A percentile compares a stretch with the other conserved stretches of the same genome.
phyloP scores from a whole-genome alignment of 1,140 invertebrate genomes.

The Pogonus chalceus region DNA sequence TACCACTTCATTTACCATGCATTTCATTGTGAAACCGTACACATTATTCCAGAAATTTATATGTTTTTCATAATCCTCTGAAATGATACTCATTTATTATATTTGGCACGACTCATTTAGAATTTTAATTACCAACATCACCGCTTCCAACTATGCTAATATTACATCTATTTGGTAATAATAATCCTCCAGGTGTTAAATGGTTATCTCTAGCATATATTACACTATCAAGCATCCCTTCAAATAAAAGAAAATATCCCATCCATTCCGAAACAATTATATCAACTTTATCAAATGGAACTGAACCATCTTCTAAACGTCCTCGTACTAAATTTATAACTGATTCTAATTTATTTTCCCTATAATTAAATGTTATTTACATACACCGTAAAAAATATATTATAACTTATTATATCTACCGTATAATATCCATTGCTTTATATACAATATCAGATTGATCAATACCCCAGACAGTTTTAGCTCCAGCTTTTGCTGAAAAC shows the following conservation, averaged over 20 bases:
- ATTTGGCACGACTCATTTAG: no score
- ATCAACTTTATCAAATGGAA: slow-evolving; percentile 78
- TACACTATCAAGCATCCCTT: slow-evolving; percentile 94
- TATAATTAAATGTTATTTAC: no score
- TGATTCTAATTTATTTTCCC: slow-evolving; percentile 54
- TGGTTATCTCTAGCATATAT: slow-evolving; percentile 85
- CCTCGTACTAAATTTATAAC: slow-evolving; percentile 60
- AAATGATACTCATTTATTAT: no score
- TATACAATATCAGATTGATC: slow-evolving; percentile 82
- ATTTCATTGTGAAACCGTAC: slow-evolving; percentile 95
- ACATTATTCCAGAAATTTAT: slow-evolving; percentile 92
- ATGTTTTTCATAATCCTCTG: slow-evolving; percentile 35
- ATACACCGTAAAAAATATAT: neutral
- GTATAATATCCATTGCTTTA: slow-evolving; percentile 70
- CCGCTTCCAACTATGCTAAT: slow-evolving; percentile 82
- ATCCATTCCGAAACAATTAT: slow-evolving; percentile 99
- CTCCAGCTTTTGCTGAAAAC: slow-evolving; percentile 91
- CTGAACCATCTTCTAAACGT: slow-evolving; percentile 78
- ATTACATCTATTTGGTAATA: slow-evolving; percentile 84
- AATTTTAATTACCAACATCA: slow-evolving; percentile 70
- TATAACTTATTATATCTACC: slow-evolving; percentile 18
- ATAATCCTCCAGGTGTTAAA: slow-evolving; percentile 58
- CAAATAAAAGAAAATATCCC: slow-evolving; percentile 97
- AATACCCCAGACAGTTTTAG: slow-evolving; percentile 81
- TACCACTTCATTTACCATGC: slow-evolving; percentile 80